Conservation (phyloP, 2,888 invertebrate species). For the Drosophila anomelani region DNA sequence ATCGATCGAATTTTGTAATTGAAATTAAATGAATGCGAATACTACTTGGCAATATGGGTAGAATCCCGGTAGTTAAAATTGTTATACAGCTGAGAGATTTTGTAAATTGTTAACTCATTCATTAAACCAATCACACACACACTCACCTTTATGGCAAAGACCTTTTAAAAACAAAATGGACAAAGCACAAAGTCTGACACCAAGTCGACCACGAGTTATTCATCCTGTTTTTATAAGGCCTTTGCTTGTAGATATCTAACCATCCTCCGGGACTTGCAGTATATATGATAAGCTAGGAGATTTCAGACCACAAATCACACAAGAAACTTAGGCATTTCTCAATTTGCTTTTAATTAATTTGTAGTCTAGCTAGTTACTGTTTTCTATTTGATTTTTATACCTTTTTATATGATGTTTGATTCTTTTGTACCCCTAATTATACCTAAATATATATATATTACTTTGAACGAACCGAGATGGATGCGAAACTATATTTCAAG, state of each 20-base stretch:
- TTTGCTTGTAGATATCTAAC: conserved; percentile 28
- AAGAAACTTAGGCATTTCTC: conserved; percentile 19
- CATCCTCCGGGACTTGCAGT: conserved; percentile 27
- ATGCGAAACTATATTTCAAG: conserved; percentile 17
- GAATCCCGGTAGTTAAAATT: conserved; percentile 3
- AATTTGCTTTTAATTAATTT: conserved; percentile 35
- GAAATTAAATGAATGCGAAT: conserved; percentile 10
- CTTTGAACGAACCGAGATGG: conserved; percentile 13
- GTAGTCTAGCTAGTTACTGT: conserved; percentile 42
- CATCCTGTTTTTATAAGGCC: background rate
- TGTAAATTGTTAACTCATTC: conserved; percentile 24
- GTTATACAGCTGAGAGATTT: conserved; percentile 5
- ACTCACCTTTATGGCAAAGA: background rate
- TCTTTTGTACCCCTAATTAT: conserved; percentile 28
- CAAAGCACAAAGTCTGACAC: background rate
- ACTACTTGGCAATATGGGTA: conserved; percentile 6
- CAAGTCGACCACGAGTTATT: background rate
- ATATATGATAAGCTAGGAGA: conserved; percentile 20
- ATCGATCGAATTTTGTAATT: conserved; percentile 31
- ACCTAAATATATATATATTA: conserved; percentile 15
- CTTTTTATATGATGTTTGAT: conserved; percentile 43
- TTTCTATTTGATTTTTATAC: conserved; percentile 44
- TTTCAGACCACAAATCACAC: conserved; percentile 26
- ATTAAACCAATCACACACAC: conserved; percentile 8
- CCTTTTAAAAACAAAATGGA: background rate